Base-by-base conservation (phyloP, 2,888 invertebrate species). In the Drosophila cognata region DNA sequence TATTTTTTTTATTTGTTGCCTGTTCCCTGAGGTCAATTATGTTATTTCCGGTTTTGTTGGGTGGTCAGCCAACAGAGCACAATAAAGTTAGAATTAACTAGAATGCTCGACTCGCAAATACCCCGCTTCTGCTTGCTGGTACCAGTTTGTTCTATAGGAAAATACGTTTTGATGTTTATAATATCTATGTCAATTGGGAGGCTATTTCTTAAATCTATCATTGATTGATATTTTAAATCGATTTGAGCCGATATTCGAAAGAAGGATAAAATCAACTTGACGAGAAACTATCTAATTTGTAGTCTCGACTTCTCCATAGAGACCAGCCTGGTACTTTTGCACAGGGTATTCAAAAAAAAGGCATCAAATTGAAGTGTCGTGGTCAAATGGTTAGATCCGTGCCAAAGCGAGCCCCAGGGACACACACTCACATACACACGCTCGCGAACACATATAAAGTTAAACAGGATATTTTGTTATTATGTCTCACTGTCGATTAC, bases 1-100 rank as follows among this genome's bases (percentile, higher is more conserved):
- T 46, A 46, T 25, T 73, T 62, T 33, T 64, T 41, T 18, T 50
- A 63, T 59, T 36, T 61, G 50, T 43, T 52, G 58, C 63, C 36
- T 60, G 64, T 82, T 87, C 88, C 90, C 88, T 60, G 76, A 75
- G 89, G 90, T 87, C 89, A 89, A 90, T 88, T 89, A 82, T 71
- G 64, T 90, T 87, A 82, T 90, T 87, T 88, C 88, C 89, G 87
- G 90, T 87, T 77, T 79, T 53, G 51, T 84, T 28, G 8, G 16
- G 82, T 80, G 81, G 80, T 78, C 75, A 81, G 59, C 35, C 70
- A 55, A 59, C 41, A 48, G 62, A 48, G 18, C 52, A 21, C 25
- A 28, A 48, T 31, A 71, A 46, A 55, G 25, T 13, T 21, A 8
- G 46, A 46, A 1, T 8, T 25, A 25, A 46, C 25, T 16, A 2